phyloP scores from a whole-genome alignment of 2,888 invertebrate genomes.

The Drosophila pullipes region DNA sequence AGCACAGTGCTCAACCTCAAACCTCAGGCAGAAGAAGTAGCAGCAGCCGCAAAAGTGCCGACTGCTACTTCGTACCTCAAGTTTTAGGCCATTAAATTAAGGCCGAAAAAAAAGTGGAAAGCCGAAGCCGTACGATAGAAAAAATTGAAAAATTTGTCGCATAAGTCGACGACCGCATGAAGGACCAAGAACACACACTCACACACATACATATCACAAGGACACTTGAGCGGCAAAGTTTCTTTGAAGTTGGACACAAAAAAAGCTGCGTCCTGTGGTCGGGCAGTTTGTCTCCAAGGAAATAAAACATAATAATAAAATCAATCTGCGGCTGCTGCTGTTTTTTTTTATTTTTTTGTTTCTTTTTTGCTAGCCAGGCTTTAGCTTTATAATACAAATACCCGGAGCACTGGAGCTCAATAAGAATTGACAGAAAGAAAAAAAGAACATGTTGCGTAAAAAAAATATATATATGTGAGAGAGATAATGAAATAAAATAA shows the following conservation, averaged over 20 bases:
- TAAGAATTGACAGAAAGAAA: conserved; percentile 36
- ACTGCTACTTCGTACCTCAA: conserved; percentile 49
- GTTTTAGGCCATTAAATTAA: conserved; percentile 58
- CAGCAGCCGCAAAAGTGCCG: conserved; percentile 71
- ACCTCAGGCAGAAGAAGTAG: conserved; percentile 36
- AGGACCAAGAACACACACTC: conserved; percentile 43
- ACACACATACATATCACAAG: conserved; percentile 47
- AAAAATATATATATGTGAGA: conserved; percentile 11
- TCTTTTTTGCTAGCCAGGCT: conserved; percentile 23
- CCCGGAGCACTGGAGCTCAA: conserved; percentile 40
- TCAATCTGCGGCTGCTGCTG: conserved; percentile 72
- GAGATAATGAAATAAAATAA: conserved; percentile 69
- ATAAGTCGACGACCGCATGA: conserved; percentile 65
- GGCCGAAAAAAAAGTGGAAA: conserved; percentile 44
- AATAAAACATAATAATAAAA: conserved; percentile 80
- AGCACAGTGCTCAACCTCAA: conserved; percentile 24
- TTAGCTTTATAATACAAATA: conserved; percentile 51
- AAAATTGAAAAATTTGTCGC: conserved; percentile 75
- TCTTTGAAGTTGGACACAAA: conserved; percentile 75
- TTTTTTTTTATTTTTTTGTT: conserved; percentile 10
- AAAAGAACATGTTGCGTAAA: conserved; percentile 13
- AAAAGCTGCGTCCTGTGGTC: conserved; percentile 51
- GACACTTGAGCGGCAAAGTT: conserved; percentile 68
- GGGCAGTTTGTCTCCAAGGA: conserved; percentile 81
- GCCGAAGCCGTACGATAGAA: conserved; percentile 56